Conservation (phyloP, 2,888 invertebrate genomes). For the Stenoptilia bipunctidactyla region DNA sequence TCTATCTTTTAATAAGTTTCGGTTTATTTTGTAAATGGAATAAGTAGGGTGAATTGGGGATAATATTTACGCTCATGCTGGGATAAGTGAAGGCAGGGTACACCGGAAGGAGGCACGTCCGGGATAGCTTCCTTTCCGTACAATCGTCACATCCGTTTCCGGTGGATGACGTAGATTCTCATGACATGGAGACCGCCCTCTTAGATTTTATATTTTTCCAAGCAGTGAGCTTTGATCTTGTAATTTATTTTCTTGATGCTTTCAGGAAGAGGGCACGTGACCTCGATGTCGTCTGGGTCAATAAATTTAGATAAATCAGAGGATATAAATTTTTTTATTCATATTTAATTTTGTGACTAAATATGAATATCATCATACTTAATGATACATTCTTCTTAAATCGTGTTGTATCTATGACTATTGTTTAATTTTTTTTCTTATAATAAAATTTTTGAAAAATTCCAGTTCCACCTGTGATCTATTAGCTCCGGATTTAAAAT, state of each 20-base stretch:
- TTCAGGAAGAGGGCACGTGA: constrained; percentile 63
- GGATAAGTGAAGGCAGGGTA: constrained; percentile 60
- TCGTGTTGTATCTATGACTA: too few species aligned
- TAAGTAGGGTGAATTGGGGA: constrained; percentile 7
- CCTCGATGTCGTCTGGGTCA: constrained; percentile 10
- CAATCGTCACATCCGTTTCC: constrained; percentile 61
- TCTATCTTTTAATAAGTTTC: constrained; percentile 28
- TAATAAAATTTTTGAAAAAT: too few species aligned
- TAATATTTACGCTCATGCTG: constrained; percentile 36
- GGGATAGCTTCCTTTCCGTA: constrained; percentile 53
- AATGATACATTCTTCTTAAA: too few species aligned
- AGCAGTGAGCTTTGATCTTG: constrained; percentile 48
- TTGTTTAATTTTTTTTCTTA: too few species aligned
- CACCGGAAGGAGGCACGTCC: constrained; percentile 57
- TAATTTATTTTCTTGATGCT: constrained; percentile 67
- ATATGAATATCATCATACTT: too few species aligned
- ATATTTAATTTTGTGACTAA: too few species aligned
- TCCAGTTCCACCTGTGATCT: too few species aligned
- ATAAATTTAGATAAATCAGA: neutral
- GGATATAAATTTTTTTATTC: too few species aligned
- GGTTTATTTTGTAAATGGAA: neutral
- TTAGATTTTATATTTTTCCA: constrained; percentile 36
- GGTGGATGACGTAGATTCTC: constrained; percentile 39
- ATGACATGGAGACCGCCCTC: constrained; percentile 37
- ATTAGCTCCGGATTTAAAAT: too few species aligned